Evolutionary conservation across 92 coral and sea anemone species (phyloP).

Genomic region (Hydrozoanthus gracilis): DNA sequence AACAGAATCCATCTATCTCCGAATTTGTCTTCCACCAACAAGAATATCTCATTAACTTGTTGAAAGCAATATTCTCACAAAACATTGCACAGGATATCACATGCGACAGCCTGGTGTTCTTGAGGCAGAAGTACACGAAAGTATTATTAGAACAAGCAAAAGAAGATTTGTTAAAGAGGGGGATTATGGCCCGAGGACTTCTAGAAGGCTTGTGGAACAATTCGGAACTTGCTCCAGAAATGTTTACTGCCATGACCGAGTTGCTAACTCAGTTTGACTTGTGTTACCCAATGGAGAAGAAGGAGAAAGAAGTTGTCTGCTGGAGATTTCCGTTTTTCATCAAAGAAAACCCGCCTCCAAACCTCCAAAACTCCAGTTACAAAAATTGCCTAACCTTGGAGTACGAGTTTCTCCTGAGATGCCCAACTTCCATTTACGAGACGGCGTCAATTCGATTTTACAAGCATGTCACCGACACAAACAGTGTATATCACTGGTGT

Average conservation of each 20-base stretch:
- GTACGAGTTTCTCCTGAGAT: conserved; percentile 62
- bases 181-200: conserved; percentile 59
- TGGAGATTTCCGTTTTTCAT: conserved; percentile 79
- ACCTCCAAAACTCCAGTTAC: neutral
- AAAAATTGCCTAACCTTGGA: conserved; percentile 54
- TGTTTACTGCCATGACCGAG: conserved; percentile 68
- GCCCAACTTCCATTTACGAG: conserved; percentile 64
- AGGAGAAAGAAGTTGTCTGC: conserved; percentile 24
- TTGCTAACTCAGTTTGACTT: conserved; percentile 68
- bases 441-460: conserved; percentile 64
- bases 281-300: conserved; percentile 54
- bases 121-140: conserved; percentile 32
- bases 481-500: conserved; percentile 68
- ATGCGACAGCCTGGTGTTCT: neutral
- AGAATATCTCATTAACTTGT: conserved; percentile 59
- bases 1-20: conserved; percentile 54
- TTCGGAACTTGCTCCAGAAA: conserved; percentile 45
- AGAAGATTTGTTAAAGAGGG: conserved; percentile 58
- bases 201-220: conserved; percentile 60
- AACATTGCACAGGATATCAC: conserved; percentile 27
- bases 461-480: conserved; percentile 50
- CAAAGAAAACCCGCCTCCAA: conserved; percentile 38
- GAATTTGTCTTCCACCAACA: conserved; percentile 73
- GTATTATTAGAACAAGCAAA: conserved; percentile 42
- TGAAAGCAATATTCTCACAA: conserved; percentile 65